A percentile compares a stretch with the other conserved stretches of the same genome.
These are phyloP conservation scores for Misgurnus mizolepis DNA, from an alignment of 2,113 vertebrate species.

Conservation along the genomic window DNA sequence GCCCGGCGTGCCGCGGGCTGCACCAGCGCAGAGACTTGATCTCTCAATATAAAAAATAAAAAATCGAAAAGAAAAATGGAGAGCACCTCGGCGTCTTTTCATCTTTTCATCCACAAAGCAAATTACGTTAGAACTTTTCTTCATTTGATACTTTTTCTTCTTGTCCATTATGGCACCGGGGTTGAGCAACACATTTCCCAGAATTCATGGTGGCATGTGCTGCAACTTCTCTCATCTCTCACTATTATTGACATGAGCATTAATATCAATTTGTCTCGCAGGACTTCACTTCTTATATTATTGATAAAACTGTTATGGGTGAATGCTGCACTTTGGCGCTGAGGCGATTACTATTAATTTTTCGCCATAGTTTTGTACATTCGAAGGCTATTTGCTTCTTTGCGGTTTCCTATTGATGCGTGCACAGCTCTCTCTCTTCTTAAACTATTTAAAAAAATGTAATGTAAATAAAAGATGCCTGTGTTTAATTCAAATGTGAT, in stretches of 20 bases:
- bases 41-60: slow-evolving; percentile 60
- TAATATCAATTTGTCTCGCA: slow-evolving; percentile 48
- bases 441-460: slow-evolving; percentile 13
- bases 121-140: slow-evolving; percentile 44
- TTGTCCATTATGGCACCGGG: slow-evolving; percentile 53
- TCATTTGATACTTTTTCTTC: background rate
- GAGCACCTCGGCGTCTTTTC: slow-evolving; percentile 59
- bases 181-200: slow-evolving; percentile 61
- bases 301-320: slow-evolving; percentile 18
- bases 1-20: slow-evolving; percentile 62
- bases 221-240: slow-evolving; percentile 28
- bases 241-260: slow-evolving; percentile 55
- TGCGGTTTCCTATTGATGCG: background rate
- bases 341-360: slow-evolving; percentile 35
- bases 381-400: slow-evolving; percentile 31
- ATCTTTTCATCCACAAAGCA: slow-evolving; percentile 56
- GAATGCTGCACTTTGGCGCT: background rate
- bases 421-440: background rate
- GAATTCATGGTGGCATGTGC: slow-evolving; percentile 42
- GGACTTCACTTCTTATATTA: slow-evolving; percentile 13
- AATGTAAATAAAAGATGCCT: slow-evolving; percentile 26
- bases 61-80: slow-evolving; percentile 38
- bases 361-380: slow-evolving; percentile 18
- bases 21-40: slow-evolving; percentile 69
- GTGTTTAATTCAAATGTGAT: slow-evolving; percentile 8